Conservation (phyloP, 2,888 invertebrate species). For the Subacronicta megacephala region DNA sequence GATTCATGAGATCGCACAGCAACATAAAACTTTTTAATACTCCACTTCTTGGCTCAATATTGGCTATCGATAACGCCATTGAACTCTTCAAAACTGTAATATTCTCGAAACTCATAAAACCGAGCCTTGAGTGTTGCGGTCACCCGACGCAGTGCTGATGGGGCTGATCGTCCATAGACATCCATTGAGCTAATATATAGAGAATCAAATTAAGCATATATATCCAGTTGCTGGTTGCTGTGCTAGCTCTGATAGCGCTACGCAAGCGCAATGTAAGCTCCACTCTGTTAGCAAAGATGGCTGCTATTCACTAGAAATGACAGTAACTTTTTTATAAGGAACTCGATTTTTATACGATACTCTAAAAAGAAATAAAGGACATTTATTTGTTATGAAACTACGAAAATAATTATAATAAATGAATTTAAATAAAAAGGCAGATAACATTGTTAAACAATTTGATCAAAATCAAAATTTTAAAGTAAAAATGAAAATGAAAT, state of each 20-base stretch:
- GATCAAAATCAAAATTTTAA: too few relatives aligned
- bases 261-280: slow-evolving; percentile 16
- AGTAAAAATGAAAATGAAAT: too few relatives aligned
- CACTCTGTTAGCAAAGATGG: slow-evolving; percentile 1
- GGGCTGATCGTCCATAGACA: slow-evolving; percentile 29
- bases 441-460: too few relatives aligned
- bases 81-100: slow-evolving; percentile 41
- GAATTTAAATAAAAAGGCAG: too few relatives aligned
- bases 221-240: slow-evolving; percentile 29
- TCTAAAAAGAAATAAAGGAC: too few relatives aligned
- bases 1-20: background rate
- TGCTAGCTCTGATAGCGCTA: slow-evolving; percentile 19
- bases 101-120: slow-evolving; percentile 38
- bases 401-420: too few relatives aligned
- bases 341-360: too few relatives aligned
- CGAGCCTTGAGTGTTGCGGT: slow-evolving; percentile 35
- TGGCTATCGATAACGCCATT: slow-evolving; percentile 16
- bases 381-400: too few relatives aligned
- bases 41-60: slow-evolving; percentile 20
- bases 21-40: slow-evolving; percentile 32
- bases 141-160: slow-evolving; percentile 43
- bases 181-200: slow-evolving; percentile 21
- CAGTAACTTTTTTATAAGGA: background rate
- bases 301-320: slow-evolving; percentile 17
- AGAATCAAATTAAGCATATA: slow-evolving; percentile 32